Evolutionary conservation across 2,888 invertebrate species (phyloP), one percentile per base, ranked within the genome.

Genomic region (Drosophila algonquin): DNA sequence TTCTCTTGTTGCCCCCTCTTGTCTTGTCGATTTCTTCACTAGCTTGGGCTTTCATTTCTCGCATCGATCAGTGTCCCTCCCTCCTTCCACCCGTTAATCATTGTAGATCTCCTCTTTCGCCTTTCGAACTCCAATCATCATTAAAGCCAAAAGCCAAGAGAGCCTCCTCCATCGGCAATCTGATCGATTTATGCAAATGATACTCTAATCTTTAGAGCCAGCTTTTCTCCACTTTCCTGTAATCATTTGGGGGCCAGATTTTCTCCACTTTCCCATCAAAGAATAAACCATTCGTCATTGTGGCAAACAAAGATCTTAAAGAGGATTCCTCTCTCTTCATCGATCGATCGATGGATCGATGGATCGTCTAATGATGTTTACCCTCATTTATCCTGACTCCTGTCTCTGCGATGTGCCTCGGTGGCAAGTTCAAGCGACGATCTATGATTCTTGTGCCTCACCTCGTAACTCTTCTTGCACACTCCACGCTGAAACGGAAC

Each of bases 371-470:
- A 70, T 73, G 70, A 72, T 72, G 56, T 70, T 72, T 72, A 56
- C 73, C 32, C 75, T 74, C 80, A 82, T 65, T 77, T 77, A 77
- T 71, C 67, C 32, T 50, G 40, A 57, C 32, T 47, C 14, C 47
- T 27, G 35, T 62, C 70, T 58, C 58, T 35, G 58, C 44, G 70
- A 72, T 62, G 55, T 72, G 44, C 44, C 64, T 52, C 70, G 64
- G 79, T 68, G 79, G 78, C 81, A 87, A 84, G 81, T 76, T 87
- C 84, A 82, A 67, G 63, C 54, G 30, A 50, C 54, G 35, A 53
- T 57, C 54, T 69, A 9, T 54, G 62, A 44, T 54, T 59, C 51
- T 40, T 24, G 40, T 56, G 18, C 27, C 21, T 18, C 14, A 46
- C 56, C 53, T 70, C 52, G 24, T 40, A 50, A 50, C 52, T 70